phyloP scores from a whole-genome alignment of 2,888 invertebrate genomes.

The Ochropleura plecta region DNA sequence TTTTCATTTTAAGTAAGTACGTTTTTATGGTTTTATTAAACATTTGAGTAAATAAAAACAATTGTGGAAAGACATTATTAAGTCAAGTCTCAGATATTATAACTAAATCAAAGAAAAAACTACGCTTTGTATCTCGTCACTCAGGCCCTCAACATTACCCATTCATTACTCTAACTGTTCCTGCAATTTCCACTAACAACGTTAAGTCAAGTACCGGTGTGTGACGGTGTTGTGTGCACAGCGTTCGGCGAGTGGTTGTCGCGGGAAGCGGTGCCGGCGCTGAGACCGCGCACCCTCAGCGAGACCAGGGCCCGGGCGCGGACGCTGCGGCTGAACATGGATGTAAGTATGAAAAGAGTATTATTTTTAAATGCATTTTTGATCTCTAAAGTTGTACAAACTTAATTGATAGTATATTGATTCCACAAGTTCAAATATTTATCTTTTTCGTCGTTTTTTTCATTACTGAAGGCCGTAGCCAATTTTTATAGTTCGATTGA shows the following conservation, averaged over 20 bases:
- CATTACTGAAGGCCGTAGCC: background rate
- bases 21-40: background rate
- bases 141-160: constrained; percentile 37
- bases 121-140: background rate
- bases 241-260: constrained; percentile 89
- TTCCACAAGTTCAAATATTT: background rate
- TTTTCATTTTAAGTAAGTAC: background rate
- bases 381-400: background rate
- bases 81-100: background rate
- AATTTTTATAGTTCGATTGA: background rate
- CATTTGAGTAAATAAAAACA: background rate
- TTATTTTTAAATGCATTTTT: background rate
- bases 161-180: constrained; percentile 25
- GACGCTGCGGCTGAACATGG: constrained; percentile 81
- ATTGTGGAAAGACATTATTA: background rate
- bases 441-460: background rate
- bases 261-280: constrained; percentile 83
- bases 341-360: constrained; percentile 75
- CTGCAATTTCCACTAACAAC: constrained; percentile 39
- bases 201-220: constrained; percentile 56
- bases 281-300: constrained; percentile 79
- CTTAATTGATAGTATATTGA: background rate
- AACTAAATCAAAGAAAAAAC: background rate
- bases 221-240: constrained; percentile 74
- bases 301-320: constrained; percentile 81